Evolutionary conservation across 2,113 vertebrate genomes (phyloP).

Genomic region (Ailuropoda melanoleuca): DNA sequence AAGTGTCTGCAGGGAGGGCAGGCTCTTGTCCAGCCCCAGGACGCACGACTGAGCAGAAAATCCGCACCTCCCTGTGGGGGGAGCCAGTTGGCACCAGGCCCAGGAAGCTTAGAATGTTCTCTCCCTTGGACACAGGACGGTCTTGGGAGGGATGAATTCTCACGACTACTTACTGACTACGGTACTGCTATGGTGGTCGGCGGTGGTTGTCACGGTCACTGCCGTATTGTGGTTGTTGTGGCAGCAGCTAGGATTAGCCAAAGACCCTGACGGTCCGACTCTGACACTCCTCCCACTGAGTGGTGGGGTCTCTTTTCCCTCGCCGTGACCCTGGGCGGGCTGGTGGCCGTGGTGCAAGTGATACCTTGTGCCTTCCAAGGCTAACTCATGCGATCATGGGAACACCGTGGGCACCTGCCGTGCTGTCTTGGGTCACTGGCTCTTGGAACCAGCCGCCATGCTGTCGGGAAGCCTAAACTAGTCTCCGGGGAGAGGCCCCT

Average conservation of each 20-base stretch:
- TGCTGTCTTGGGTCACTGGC: not conserved
- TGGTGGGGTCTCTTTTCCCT: not conserved
- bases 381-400: not conserved
- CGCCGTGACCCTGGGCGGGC: not conserved
- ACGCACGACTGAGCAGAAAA: not conserved
- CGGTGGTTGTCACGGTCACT: no score
- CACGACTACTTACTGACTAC: not conserved
- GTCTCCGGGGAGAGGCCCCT: no score
- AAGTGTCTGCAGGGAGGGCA: no score
- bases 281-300: not conserved
- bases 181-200: not conserved
- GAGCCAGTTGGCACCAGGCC: not conserved
- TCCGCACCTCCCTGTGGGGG: fast-evolving
- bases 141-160: not conserved
- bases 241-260: no score
- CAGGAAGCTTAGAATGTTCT: not conserved
- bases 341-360: not conserved
- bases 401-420: fast-evolving
- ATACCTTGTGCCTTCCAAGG: not conserved
- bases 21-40: not conserved
- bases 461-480: not conserved
- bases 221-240: not conserved
- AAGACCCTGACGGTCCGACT: not conserved
- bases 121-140: not conserved
- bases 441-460: not conserved